These are phyloP conservation scores for Chrysoperla carnea DNA, from an alignment of 1,140 invertebrate genomes.

Conservation along the genomic window DNA sequence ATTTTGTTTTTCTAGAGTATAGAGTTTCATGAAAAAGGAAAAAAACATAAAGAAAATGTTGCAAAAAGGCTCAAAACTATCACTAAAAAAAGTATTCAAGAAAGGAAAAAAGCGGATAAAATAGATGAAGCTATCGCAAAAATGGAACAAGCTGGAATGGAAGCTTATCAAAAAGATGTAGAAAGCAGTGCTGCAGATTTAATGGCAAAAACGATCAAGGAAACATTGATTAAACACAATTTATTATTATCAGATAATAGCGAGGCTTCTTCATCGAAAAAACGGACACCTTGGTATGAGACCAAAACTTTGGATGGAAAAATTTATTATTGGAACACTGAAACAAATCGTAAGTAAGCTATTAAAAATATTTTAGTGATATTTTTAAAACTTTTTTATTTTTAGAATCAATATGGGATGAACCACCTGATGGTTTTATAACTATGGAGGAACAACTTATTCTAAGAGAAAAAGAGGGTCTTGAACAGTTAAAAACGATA, in stretches of 20 bases:
- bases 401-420: constrained; percentile 42
- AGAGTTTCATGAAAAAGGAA: constrained; percentile 89
- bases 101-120: constrained; percentile 57
- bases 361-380: constrained; percentile 1
- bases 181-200: constrained; percentile 50
- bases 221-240: constrained; percentile 10
- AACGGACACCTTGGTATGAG: constrained; percentile 45
- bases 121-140: constrained; percentile 64
- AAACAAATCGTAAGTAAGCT: constrained; percentile 45
- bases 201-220: constrained; percentile 32
- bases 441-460: constrained; percentile 39
- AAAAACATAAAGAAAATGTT: constrained; percentile 87
- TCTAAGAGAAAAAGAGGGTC: constrained; percentile 19
- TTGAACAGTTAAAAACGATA: constrained; percentile 30
- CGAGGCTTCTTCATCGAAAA: constrained; percentile 14
- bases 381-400: constrained; percentile 5
- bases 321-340: constrained; percentile 63
- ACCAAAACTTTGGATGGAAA: constrained; percentile 48
- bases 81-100: constrained; percentile 60
- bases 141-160: constrained; percentile 79
- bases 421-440: constrained; percentile 42
- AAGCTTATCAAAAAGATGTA: constrained; percentile 64
- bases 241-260: constrained; percentile 12
- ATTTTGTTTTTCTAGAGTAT: constrained; percentile 48
- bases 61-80: constrained; percentile 72